Evolutionary conservation across 2,113 vertebrate species (phyloP), one percentile per base, ranked within the genome.

Genomic region (Cebidichthys violaceus): DNA sequence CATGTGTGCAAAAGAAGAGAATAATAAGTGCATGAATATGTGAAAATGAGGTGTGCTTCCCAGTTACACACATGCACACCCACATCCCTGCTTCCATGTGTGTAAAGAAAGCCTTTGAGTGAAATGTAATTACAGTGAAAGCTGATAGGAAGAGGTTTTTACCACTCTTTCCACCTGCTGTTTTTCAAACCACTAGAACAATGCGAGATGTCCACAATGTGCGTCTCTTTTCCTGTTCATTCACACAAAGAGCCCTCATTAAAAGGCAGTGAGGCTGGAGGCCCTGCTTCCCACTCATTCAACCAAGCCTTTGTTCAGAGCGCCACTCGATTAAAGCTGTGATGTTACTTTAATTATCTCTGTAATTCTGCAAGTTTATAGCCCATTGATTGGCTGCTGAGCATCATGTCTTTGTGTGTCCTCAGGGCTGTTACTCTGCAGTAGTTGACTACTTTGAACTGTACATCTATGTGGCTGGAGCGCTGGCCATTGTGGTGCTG

Each of bases 381-480:
- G 77, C 81, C 72, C 27, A 82, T 82, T 87, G 86, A 88, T 84
- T 82, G 50, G 69, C 39, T 50, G 29, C 50, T 88, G 79, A 81
- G 13, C 60, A 2, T 77, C 27, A 31, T 24, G 7, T 88, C 75
- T 89, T 73, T 86, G 70, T 88, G 39, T 87, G 29, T 88, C 67
- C 73, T 57, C 89, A 99, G 97, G 97, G 97, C 57, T 99, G 98
- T 82, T 99, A 99, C 94, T 96, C 97, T 0, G 95, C 97, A 35
- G 97, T 98, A 76, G 96, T 98, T 64, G 97, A 97, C 69, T 95
- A 97, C 93, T 96, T 98, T 4, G 97, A 99, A 86, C 95, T 96
- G 0, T 98, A 98, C 2, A 97, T 98, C 90, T 99, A 99, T 88
- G 95, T 97, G 67, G 97, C 97, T 0, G 97, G 97, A 93, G 97